These are phyloP conservation scores for Subacronicta megacephala DNA, from an alignment of 2,888 invertebrate genomes.

Conservation along the genomic window DNA sequence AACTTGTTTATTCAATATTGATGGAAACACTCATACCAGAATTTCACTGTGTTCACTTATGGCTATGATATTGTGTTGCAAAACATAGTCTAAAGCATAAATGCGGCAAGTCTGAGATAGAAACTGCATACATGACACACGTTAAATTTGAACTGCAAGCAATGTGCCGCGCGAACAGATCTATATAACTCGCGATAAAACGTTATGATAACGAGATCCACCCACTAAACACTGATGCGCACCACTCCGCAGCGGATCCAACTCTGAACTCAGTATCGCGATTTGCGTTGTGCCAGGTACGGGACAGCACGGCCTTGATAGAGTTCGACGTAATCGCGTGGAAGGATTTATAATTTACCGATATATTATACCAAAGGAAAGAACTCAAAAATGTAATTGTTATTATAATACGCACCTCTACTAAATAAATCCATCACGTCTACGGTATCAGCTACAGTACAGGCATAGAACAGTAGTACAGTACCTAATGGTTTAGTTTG, in stretches of 20 bases:
- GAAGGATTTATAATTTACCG: conserved; percentile 57
- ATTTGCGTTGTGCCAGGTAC: conserved; percentile 85
- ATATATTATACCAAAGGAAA: conserved; percentile 23
- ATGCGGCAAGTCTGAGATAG: conserved; percentile 45
- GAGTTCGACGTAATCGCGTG: conserved; percentile 73
- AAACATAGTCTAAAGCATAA: conserved; percentile 28
- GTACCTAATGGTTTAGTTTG: conserved; percentile 43
- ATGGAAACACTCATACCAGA: conserved; percentile 26
- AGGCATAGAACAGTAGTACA: conserved; percentile 37
- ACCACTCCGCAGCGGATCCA: conserved; percentile 59
- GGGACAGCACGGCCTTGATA: conserved; percentile 83
- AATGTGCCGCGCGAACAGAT: conserved; percentile 51
- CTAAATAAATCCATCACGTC: conserved; percentile 54
- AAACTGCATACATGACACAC: conserved; percentile 36
- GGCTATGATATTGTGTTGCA: conserved; percentile 20
- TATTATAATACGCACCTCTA: conserved; percentile 43
- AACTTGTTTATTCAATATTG: conserved; percentile 38
- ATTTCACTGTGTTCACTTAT: conserved; percentile 31
- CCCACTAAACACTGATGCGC: conserved; percentile 73
- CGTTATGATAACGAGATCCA: conserved; percentile 77
- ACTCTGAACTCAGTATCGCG: conserved; percentile 62
- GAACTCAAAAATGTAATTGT: neutral
- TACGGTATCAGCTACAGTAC: conserved; percentile 26
- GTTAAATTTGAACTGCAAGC: conserved; percentile 18
- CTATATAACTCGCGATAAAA: conserved; percentile 63